Conservation (phyloP, 2,888 invertebrate species). For the Drosophila mayaguana region DNA sequence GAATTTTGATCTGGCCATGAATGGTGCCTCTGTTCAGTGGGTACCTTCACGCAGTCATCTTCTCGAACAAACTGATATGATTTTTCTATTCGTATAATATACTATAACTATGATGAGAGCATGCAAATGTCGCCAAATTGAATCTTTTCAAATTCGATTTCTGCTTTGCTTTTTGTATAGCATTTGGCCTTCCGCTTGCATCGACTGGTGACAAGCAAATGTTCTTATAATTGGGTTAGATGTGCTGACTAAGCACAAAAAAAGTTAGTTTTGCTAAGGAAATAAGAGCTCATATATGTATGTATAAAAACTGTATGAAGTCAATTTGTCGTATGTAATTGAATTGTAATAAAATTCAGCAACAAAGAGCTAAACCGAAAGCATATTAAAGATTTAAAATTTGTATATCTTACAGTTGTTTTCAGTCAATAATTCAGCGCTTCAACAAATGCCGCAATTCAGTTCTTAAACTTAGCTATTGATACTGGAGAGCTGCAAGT, state of each 20-base stretch:
- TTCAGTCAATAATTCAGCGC: not conserved
- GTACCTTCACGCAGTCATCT: constrained; percentile 22
- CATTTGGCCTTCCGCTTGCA: constrained; percentile 50
- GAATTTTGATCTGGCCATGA: constrained; percentile 38
- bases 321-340: constrained; percentile 1
- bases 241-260: constrained; percentile 48
- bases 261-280: constrained; percentile 11
- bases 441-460: not conserved
- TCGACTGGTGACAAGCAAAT: constrained; percentile 20
- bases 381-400: not conserved
- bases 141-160: constrained; percentile 29
- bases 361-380: not conserved
- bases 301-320: not conserved
- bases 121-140: constrained; percentile 45
- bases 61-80: constrained; percentile 7
- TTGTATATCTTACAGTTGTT: not conserved
- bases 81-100: constrained; percentile 3
- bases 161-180: constrained; percentile 15
- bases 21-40: constrained; percentile 17
- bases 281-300: constrained; percentile 1
- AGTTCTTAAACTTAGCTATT: constrained; percentile 12
- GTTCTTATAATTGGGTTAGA: constrained; percentile 44
- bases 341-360: not conserved
- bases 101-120: constrained; percentile 24
- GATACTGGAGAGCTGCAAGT: constrained; percentile 11